A percentile compares a stretch with the other conserved stretches of the same genome.
Conservation (phyloP, 2,888 invertebrate genomes). For the Lepidochitona cinerea region DNA sequence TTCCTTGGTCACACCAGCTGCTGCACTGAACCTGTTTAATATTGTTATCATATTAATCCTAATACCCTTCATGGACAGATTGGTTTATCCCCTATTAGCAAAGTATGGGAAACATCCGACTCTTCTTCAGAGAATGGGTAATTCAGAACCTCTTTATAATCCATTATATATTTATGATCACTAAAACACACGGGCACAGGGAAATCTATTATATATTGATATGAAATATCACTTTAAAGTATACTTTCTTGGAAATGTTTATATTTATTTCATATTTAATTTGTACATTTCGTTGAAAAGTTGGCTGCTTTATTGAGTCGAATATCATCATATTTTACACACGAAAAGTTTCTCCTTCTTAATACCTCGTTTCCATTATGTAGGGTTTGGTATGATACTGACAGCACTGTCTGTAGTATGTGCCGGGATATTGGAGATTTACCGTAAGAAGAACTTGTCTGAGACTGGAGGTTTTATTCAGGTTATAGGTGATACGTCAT, state of each 20-base stretch:
- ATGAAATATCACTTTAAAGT: no score
- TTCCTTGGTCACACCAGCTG: slow-evolving; percentile 53
- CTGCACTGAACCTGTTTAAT: slow-evolving; percentile 62
- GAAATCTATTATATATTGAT: no score
- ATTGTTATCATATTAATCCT: slow-evolving; percentile 60
- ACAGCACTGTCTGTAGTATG: slow-evolving; percentile 49
- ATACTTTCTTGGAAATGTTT: no score
- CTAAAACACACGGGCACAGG: no score
- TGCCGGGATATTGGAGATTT: slow-evolving; percentile 60
- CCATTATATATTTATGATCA: no score
- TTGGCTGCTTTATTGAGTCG: no score
- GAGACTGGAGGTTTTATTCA: slow-evolving; percentile 43
- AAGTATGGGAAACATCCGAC: slow-evolving; percentile 46
- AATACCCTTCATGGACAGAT: slow-evolving; percentile 59
- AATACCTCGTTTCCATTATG: no score
- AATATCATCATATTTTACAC: no score
- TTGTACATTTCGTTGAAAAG: no score
- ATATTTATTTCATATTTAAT: no score
- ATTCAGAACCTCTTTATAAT: no score
- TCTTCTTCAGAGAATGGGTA: slow-evolving; percentile 63
- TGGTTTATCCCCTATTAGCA: slow-evolving; percentile 55
- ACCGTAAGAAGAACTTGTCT: slow-evolving; percentile 50
- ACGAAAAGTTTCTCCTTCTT: no score
- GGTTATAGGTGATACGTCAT: slow-evolving; percentile 43
- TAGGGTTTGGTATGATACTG: slow-evolving; percentile 59